A percentile compares a stretch with the other conserved stretches of the same genome.
Conservation (phyloP, 1,140 invertebrate species). For the Asobara japonica region DNA sequence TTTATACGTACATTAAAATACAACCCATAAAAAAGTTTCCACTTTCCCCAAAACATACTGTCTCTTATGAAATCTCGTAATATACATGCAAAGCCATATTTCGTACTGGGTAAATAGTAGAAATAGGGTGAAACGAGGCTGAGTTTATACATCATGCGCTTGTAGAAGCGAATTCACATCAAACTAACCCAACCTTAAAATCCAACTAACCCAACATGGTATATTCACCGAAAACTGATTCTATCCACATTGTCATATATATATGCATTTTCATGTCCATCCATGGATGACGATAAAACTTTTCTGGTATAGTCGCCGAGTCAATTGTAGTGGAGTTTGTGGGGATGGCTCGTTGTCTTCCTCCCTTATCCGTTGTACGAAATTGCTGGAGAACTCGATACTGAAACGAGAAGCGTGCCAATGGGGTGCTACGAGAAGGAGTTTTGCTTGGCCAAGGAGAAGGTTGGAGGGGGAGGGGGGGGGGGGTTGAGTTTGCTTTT, state of each 20-base stretch:
- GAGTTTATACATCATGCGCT: neutral
- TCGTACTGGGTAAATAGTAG: neutral
- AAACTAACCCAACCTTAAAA: neutral
- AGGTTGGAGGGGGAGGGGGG: neutral
- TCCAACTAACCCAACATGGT: neutral
- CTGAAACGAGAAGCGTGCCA: conserved; percentile 20
- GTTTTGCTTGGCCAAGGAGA: conserved; percentile 7
- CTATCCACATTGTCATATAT: neutral
- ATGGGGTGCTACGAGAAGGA: conserved; percentile 14
- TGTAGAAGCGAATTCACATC: neutral
- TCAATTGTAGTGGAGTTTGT: neutral
- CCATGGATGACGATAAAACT: conserved; percentile 3
- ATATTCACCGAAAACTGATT: neutral
- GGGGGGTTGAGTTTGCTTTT: neutral
- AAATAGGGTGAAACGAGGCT: neutral
- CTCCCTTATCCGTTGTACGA: neutral
- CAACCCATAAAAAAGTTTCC: neutral
- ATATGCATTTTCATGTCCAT: neutral
- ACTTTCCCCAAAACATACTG: neutral
- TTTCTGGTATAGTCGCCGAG: neutral
- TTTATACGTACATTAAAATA: neutral
- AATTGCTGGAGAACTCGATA: conserved; percentile 7
- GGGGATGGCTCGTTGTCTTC: neutral
- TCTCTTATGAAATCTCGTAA: neutral
- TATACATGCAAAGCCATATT: neutral